A percentile compares a stretch with the other conserved stretches of the same genome.
Evolutionary conservation across 2,797 vertebrate genomes (phyloP).

Genomic region (Sylvia borin): DNA sequence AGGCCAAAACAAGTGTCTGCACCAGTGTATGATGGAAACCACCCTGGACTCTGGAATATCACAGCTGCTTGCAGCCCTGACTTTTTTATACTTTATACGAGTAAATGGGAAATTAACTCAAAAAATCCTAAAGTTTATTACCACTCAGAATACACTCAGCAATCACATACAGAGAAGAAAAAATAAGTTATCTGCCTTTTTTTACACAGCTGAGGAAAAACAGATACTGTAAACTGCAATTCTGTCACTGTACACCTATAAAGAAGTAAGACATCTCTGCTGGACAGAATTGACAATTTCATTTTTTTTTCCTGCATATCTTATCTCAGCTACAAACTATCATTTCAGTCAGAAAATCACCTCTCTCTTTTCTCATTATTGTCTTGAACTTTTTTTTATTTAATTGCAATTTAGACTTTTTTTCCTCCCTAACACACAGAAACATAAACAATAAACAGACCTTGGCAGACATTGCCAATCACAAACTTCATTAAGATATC

Average conservation of each 20-base stretch:
- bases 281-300: background rate
- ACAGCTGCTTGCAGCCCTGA: background rate
- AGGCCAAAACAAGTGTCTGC: background rate
- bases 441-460: background rate
- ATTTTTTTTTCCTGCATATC: background rate
- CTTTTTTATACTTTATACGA: background rate
- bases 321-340: background rate
- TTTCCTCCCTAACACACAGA: background rate
- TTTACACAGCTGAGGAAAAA: background rate
- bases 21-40: accelerated
- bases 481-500: background rate
- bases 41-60: background rate
- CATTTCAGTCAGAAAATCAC: background rate
- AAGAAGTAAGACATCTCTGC: background rate
- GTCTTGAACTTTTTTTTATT: background rate
- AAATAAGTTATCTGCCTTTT: background rate
- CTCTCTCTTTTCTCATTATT: background rate
- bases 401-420: background rate
- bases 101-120: background rate
- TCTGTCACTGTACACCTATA: background rate
- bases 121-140: background rate
- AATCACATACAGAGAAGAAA: background rate
- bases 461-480: background rate
- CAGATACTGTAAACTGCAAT: background rate
- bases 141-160: background rate